Evolutionary conservation across 2,113 vertebrate species (phyloP).

Genomic region (Fukomys damarensis): DNA sequence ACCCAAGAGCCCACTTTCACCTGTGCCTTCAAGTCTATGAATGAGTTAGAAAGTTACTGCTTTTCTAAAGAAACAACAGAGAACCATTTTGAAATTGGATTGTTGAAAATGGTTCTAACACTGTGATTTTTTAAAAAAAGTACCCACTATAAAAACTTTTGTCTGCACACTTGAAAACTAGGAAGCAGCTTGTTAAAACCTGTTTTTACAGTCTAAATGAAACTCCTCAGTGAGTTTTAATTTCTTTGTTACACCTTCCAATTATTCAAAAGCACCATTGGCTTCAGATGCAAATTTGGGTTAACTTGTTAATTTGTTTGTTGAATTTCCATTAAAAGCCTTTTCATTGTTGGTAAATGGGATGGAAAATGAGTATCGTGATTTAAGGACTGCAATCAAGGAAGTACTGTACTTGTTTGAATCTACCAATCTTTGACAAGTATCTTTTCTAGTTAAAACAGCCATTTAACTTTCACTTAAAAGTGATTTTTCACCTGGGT

Average conservation of each 20-base stretch:
- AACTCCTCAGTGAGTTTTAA: neutral
- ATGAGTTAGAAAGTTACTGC: neutral
- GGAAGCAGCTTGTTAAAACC: slow-evolving; percentile 11
- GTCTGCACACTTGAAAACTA: slow-evolving; percentile 17
- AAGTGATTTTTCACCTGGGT: neutral
- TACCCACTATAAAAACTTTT: neutral
- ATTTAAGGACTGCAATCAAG: slow-evolving; percentile 33
- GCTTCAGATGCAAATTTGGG: slow-evolving; percentile 11
- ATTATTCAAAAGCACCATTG: neutral
- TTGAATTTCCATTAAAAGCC: slow-evolving; percentile 13
- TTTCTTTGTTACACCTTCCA: neutral
- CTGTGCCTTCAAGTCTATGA: neutral
- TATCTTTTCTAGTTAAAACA: slow-evolving; percentile 9
- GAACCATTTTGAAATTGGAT: slow-evolving; percentile 35
- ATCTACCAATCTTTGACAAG: slow-evolving; percentile 23
- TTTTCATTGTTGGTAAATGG: neutral
- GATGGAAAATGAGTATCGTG: neutral
- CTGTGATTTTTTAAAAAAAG: slow-evolving; percentile 4
- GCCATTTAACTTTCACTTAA: neutral
- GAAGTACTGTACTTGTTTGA: neutral
- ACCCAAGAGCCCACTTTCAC: neutral
- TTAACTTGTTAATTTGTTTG: neutral
- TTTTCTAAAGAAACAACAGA: slow-evolving; percentile 48
- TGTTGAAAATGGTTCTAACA: neutral
- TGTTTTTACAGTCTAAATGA: neutral